Base-by-base conservation (phyloP, 2,113 vertebrate species). In the Zingel zingel region DNA sequence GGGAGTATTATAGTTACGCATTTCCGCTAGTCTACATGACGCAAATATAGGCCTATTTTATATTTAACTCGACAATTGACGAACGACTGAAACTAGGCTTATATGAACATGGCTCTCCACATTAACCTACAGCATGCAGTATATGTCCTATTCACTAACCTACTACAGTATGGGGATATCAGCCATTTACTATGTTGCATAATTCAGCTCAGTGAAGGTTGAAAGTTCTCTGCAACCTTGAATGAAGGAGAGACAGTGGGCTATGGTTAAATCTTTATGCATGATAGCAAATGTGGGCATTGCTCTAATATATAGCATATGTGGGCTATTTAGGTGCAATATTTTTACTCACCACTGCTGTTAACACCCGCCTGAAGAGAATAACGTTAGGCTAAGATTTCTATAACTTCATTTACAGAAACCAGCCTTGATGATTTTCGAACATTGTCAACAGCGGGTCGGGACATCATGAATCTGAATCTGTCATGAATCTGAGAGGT, bases 131-230 rank as follows among this genome's bases (percentile, higher is more conserved):
- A 27, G 23, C 7, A 18, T 53, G 43, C 23, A 18, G 4, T 3
- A 9, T 5, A 14, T 50, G 56, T 57, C 4, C 3, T 5, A 5
- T n/a, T n/a, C 9, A 36, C 6, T 23, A 21, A 30, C n/a, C 50
- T 6, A 0, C 39, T 10, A 0, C 33, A 19, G 10, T 10, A 6
- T 33, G n/a, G 3, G 16, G 12, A 6, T 9, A 11, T 54, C 57
- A 5, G 53, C 5, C 36, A 19, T 70, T 51, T 65, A 66, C 83
- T 85, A 7, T 73, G 68, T 90, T 88, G 54, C 82, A 72, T 81
- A 88, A 75, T 54, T 71, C 54, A 61, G 7, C 5, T 65, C 19
- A 47, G 48, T 68, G 74, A 89, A 79, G 83, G 86, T 84, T 85
- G 57, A 63, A 51, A 51, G 75, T 25, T 54, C 45, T 73, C 61